Base-by-base conservation (phyloP, 2,113 vertebrate genomes). In the Phylloscopus trochilus region DNA sequence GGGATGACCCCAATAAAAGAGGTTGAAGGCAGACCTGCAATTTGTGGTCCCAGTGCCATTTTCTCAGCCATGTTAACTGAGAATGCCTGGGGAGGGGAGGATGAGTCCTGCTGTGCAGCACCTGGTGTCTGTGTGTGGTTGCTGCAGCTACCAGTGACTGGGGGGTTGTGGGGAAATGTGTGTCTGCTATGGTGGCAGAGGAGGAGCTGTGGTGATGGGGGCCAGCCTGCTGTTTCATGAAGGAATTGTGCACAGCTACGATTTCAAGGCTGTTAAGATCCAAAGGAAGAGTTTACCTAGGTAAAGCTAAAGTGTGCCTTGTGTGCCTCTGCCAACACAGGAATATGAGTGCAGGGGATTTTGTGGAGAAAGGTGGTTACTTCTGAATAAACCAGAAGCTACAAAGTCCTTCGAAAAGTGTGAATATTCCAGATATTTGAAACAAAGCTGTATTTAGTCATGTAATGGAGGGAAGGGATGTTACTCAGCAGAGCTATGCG, bases 41-140 rank as follows among this genome's bases (percentile, higher is more conserved):
- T 70, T 33, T 58, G 52, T 55, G 30, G 21, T 44, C 39, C 21
- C 18, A 16, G 64, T 17, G 5, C 55, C 46, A 17, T 92, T 84
- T 78, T 75, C 60, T 85, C 31, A 82, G 60, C 33, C 13, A 1
- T 0, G 0, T 52, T 41, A 64, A 27, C 7, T 1, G 15, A 44
- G 22, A 52, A 11, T 31, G 15, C 15, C 58, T 22, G 23, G 10
- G 51, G 35, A 77, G 37, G 39, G 24, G 13, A 44, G 59, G 30
- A 27, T 0, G 6, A 43, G 39, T 53, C 44, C 19, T 8, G 31
- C 41, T 11, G 47, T 2, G 31, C 52, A 14, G 37, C 0, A 0
- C 56, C 0, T 0, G 9, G 20, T 9, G 5, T 46, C n/a, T 43
- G 46, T 13, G 3, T 41, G 39, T 0, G 0, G 9, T 28, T 44